A percentile compares a stretch with the other conserved stretches of the same genome.
Evolutionary conservation across 1,140 invertebrate species (phyloP).

Genomic region (Bombus waltoni): DNA sequence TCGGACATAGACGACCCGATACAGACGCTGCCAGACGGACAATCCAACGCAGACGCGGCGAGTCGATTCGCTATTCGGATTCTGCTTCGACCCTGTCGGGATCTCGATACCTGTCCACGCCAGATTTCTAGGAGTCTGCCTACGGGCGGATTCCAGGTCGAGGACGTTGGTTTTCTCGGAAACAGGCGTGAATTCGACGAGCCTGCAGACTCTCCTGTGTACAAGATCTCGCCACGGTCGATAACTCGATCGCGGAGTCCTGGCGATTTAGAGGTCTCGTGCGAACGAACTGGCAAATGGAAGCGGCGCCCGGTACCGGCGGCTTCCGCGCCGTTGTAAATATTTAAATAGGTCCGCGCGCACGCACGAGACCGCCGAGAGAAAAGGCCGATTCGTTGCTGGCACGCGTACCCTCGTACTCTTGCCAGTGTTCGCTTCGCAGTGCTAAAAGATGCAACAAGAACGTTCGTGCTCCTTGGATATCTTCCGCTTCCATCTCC

Average conservation of each 20-base stretch:
- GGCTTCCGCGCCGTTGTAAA: conserved; percentile 2
- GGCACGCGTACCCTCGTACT: not conserved
- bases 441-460: conserved; percentile 6
- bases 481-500: not conserved
- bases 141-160: not conserved
- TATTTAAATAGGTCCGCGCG: conserved; percentile 14
- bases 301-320: not conserved
- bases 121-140: too few species aligned
- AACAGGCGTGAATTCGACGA: not conserved
- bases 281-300: not conserved
- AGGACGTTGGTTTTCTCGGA: not conserved
- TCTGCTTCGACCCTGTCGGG: too few species aligned
- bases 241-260: not conserved
- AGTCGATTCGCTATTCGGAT: too few species aligned
- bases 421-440: not conserved
- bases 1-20: too few species aligned
- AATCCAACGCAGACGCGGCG: too few species aligned
- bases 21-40: too few species aligned
- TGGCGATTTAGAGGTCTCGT: not conserved
- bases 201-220: not conserved
- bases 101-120: too few species aligned
- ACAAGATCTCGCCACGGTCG: not conserved
- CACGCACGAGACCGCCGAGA: not conserved
- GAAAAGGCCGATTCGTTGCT: too few species aligned
- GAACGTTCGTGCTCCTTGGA: not conserved